These are phyloP conservation scores for Coregonus ussuriensis DNA, from an alignment of 2,797 vertebrate genomes.

Conservation along the genomic window DNA sequence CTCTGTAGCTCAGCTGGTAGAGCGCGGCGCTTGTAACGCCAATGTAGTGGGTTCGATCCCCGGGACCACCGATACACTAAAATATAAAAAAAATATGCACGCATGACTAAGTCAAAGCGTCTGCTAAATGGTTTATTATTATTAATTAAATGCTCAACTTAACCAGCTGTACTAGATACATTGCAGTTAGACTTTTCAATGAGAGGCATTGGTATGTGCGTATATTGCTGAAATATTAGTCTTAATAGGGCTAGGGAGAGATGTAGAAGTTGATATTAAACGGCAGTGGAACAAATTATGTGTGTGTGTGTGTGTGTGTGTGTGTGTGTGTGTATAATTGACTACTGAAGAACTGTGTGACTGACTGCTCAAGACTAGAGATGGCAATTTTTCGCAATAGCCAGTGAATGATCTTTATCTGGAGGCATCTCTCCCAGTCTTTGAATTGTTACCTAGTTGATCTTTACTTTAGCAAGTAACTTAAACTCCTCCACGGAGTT, in stretches of 20 bases:
- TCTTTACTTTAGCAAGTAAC: background rate
- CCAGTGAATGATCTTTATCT: background rate
- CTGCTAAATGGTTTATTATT: too few species aligned
- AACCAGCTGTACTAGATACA: background rate
- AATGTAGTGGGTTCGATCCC: too few species aligned
- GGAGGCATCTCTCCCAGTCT: background rate
- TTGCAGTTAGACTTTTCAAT: background rate
- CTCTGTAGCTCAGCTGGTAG: too few species aligned
- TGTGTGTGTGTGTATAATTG: background rate
- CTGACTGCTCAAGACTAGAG: background rate
- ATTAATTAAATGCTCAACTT: background rate
- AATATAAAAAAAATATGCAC: too few species aligned
- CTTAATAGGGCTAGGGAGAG: too few species aligned
- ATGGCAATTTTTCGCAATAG: background rate
- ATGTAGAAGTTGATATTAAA: background rate
- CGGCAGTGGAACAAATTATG: background rate
- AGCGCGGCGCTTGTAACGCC: too few species aligned
- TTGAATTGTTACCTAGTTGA: background rate
- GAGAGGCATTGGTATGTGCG: too few species aligned
- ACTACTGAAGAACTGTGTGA: background rate
- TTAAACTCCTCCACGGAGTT: too few species aligned
- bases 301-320: too few species aligned
- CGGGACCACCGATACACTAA: too few species aligned
- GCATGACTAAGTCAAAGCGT: too few species aligned
- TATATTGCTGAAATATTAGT: too few species aligned